Conservation (phyloP, 2,888 invertebrate species). For the Drosophila mimetica region DNA sequence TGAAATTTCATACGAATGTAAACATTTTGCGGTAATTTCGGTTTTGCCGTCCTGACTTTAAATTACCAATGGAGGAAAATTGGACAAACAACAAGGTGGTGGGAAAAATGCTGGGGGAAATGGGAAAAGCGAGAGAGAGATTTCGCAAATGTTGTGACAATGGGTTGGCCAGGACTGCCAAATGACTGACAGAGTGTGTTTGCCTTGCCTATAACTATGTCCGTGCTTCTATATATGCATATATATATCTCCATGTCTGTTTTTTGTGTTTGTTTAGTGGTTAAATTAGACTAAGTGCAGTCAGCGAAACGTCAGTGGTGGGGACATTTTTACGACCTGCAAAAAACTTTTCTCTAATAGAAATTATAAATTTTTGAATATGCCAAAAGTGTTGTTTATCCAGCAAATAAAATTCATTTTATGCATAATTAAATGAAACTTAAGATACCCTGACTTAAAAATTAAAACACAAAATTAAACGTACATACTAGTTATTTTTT, state of each 20-base stretch:
- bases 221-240: constrained; percentile 3
- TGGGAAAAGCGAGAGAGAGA: constrained; percentile 1
- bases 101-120: constrained; percentile 21
- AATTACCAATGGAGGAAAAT: constrained; percentile 25
- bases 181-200: constrained; percentile 56
- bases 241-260: constrained; percentile 11
- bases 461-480: too few species aligned
- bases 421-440: too few species aligned
- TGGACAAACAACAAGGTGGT: constrained; percentile 4
- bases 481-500: too few species aligned
- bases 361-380: constrained; percentile 57
- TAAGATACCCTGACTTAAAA: too few species aligned
- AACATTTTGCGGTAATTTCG: constrained; percentile 64
- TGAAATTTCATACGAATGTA: constrained; percentile 56
- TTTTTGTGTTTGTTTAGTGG: constrained; percentile 53
- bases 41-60: constrained; percentile 57
- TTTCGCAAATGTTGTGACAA: constrained; percentile 56
- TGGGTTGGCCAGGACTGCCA: constrained; percentile 54
- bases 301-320: constrained; percentile 47
- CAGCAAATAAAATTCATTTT: too few species aligned
- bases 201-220: constrained; percentile 9
- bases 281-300: constrained; percentile 76
- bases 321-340: constrained; percentile 58
- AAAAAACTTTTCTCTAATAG: constrained; percentile 57
- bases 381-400: background rate